Base-by-base conservation (phyloP, 2,113 vertebrate species). In the Quiscalus mexicanus region DNA sequence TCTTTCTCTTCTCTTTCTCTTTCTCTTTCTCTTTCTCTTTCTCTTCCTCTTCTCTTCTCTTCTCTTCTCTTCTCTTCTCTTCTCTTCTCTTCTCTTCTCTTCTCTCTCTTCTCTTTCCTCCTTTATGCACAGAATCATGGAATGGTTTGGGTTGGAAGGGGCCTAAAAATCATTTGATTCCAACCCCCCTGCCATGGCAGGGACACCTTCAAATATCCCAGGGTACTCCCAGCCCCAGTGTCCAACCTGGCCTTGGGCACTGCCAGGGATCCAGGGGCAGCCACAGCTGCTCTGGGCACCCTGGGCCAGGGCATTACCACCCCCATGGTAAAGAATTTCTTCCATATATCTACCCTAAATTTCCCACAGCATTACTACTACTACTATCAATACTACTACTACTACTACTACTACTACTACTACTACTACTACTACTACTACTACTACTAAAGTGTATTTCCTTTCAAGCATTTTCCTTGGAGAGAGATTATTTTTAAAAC, bases 171-270 rank as follows among this genome's bases (percentile, higher is more conserved):
- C 10, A 59, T 16, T 22, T 59, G 22, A 35, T 25, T 35, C 56
- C 15, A 35, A 2, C 23, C 23, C 15, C 7, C 31, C 56, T 59
- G 6, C n/a, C 56, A 25, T 25, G 23, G 56, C 23, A 25, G 56
- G n/a, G n/a, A 35, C 22, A 35, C 23, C 56, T 24, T 11, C 44
- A 22, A 33, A 30, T 24, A 3, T 11, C 4, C 30, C 10, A 16
- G 15, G 12, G 2, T 49, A 19, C 19, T 39, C 24, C 45, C 35
- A 74, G 10, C 15, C 1, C 6, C 8, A 8, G 0, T 35, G n/a
- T 41, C 44, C 71, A 59, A 0, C 9, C n/a, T 56, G 49, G 49
- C 7, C 10, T 63, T 31, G 42, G 5, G 15, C 31, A 17, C 4
- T 30, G 17, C 35, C 35, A 71, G 42, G 41, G 13, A 47, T 79